These are phyloP conservation scores for Bombus balteatus DNA, from an alignment of 1,140 invertebrate genomes.

Conservation along the genomic window DNA sequence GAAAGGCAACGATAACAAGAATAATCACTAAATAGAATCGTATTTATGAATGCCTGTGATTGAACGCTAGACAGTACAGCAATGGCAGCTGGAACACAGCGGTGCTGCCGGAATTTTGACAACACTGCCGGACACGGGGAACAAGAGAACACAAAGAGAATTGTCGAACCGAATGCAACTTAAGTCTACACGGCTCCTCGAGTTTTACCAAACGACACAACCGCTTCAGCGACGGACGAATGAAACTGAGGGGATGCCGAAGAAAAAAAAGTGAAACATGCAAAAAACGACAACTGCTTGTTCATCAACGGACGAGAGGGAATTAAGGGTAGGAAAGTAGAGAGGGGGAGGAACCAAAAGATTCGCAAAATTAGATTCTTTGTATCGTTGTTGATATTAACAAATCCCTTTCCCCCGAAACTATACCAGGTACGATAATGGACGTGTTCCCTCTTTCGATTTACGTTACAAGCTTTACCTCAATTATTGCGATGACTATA, in stretches of 20 bases:
- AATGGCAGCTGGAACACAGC: constrained; percentile 65
- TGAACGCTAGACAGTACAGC: constrained; percentile 59
- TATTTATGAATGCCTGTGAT: constrained; percentile 52
- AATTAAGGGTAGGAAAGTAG: constrained; percentile 28
- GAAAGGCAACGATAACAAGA: constrained; percentile 29
- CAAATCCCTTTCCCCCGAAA: neutral
- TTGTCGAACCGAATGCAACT: constrained; percentile 41
- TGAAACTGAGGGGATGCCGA: constrained; percentile 42
- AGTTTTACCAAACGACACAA: constrained; percentile 43
- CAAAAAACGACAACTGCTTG: constrained; percentile 63
- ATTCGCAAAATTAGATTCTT: constrained; percentile 25
- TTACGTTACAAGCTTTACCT: constrained; percentile 18
- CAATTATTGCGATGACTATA: neutral
- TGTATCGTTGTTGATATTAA: neutral
- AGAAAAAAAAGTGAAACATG: constrained; percentile 62
- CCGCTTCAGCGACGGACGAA: constrained; percentile 32
- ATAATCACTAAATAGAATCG: constrained; percentile 21
- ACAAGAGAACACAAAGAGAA: constrained; percentile 62
- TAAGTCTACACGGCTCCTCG: constrained; percentile 13
- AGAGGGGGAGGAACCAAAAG: constrained; percentile 17
- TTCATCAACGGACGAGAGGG: constrained; percentile 36
- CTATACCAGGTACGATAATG: neutral
- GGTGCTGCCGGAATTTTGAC: constrained; percentile 71
- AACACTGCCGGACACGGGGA: constrained; percentile 59
- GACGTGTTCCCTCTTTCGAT: neutral